Percentiles rank a stretch among this genome's conserved stretches.
Evolutionary conservation across 2,888 invertebrate genomes (phyloP).

Genomic region (Caenorhabditis imperialis): DNA sequence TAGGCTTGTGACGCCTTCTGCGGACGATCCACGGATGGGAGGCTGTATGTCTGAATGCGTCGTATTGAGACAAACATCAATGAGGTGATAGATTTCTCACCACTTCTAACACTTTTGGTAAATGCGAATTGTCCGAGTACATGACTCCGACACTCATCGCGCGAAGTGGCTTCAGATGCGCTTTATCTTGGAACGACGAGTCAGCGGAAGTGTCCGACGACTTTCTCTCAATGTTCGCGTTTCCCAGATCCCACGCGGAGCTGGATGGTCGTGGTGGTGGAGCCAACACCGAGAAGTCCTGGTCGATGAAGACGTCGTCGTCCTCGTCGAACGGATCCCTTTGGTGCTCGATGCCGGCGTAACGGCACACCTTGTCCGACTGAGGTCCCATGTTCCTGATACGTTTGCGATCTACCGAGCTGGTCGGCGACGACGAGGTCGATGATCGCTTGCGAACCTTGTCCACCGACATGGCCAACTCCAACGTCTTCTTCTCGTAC

Average conservation of each 20-base stretch:
- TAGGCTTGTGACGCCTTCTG: conserved; percentile 54
- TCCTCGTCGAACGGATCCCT: conserved; percentile 26
- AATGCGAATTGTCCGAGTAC: conserved; percentile 2
- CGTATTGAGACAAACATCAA: too few species aligned
- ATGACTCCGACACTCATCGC: conserved; percentile 47
- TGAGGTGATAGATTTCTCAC: too few species aligned
- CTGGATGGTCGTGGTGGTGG: neutral
- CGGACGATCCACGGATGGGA: conserved; percentile 43
- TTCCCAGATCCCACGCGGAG: conserved; percentile 28
- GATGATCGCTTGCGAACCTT: conserved; percentile 30
- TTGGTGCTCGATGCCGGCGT: neutral
- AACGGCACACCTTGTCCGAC: conserved; percentile 24
- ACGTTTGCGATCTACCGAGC: conserved; percentile 23
- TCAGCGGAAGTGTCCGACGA: conserved; percentile 36
- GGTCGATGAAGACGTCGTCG: conserved; percentile 16
- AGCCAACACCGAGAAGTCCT: neutral
- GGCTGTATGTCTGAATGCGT: conserved; percentile 48
- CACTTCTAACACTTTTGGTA: conserved; percentile 49
- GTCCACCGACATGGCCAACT: conserved; percentile 4
- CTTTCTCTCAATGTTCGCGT: conserved; percentile 15
- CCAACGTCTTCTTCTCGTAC: conserved; percentile 20
- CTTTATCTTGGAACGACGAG: conserved; percentile 20
- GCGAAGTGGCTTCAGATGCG: conserved; percentile 18
- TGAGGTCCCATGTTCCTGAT: conserved; percentile 24
- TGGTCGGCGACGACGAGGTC: conserved; percentile 19